These are phyloP conservation scores for Reinhardtius hippoglossoides DNA, from an alignment of 2,113 vertebrate genomes.

Conservation along the genomic window DNA sequence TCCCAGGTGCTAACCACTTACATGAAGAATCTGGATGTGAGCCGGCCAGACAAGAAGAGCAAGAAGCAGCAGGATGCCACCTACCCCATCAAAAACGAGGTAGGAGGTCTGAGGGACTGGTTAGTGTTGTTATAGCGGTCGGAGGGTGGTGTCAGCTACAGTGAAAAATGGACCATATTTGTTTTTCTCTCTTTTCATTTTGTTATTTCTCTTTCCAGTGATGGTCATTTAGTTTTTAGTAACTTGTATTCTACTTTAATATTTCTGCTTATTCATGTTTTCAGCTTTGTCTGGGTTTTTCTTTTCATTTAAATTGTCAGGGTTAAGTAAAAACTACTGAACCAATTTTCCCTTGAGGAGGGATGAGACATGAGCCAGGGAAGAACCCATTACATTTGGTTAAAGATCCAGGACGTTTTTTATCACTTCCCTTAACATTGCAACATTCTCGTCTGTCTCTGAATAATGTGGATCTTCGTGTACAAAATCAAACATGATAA, in stretches of 20 bases:
- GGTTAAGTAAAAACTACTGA: no score
- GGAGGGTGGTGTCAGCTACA: background rate
- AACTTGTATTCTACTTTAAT: background rate
- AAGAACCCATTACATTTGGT: no score
- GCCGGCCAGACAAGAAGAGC: constrained; percentile 93
- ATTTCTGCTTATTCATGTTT: background rate
- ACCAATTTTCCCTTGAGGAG: no score
- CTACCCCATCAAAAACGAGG: constrained; percentile 98
- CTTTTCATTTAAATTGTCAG: no score
- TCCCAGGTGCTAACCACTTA: constrained; percentile 98
- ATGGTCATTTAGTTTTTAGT: background rate
- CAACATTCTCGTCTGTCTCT: background rate
- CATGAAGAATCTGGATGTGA: constrained; percentile 99
- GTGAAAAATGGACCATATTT: background rate
- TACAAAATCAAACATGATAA: background rate
- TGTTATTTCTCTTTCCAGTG: background rate
- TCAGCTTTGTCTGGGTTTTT: no score
- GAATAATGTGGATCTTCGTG: background rate
- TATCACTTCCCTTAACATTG: background rate
- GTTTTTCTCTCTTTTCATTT: background rate
- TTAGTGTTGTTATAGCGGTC: background rate
- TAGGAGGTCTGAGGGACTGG: constrained; percentile 44
- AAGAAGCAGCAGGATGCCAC: constrained; percentile 98
- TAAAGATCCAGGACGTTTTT: no score
- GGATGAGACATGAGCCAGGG: no score